Evolutionary conservation across 2,888 invertebrate species (phyloP), one percentile per base, ranked within the genome.

Genomic region (Drosophila bunnanda): DNA sequence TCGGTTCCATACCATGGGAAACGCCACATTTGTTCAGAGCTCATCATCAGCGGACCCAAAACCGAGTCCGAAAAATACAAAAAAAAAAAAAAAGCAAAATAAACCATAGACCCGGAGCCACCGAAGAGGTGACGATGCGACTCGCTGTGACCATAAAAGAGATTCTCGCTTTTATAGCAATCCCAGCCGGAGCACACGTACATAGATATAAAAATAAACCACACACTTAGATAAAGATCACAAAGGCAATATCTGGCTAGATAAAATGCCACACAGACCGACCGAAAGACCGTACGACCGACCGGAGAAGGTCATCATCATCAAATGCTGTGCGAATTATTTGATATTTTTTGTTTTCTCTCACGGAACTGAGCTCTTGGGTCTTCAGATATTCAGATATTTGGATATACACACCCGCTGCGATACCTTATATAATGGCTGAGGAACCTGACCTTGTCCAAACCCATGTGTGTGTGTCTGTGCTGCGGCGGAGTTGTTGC

Each of bases 171-270:
- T 75, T 75, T 87, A 83, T 83, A 82, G 77, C 86, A 76, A 67
- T 48, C 67, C 71, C 61, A 60, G 62, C 56, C 50, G 30, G 52
- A 53, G 81, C 59, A 82, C 56, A 58, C 57, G 65, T 48, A 58
- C 57, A 57, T 48, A 81, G 82, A 82, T 80, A 84, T 86, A 73
- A 78, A 79, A 68, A 81, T 77, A 87, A 84, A 82, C 87, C 76
- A 75, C 88, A 82, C 85, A 82, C 82, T 87, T 81, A 89, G 90
- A 90, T 90, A 88, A 89, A 90, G 89, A 90, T 90, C 90, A 90
- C 88, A 86, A 90, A 90, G 85, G 90, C 90, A 90, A 90, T 90
- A 90, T 89, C 82, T 80, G 78, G 62, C 90, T 90, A 90, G 90
- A 90, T 90, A 90, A 90, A 90, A 90, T 86, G 77, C 84, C 82